Evolutionary conservation across 2,797 vertebrate genomes (phyloP).

Genomic region (Gymnoscopelus braueri): DNA sequence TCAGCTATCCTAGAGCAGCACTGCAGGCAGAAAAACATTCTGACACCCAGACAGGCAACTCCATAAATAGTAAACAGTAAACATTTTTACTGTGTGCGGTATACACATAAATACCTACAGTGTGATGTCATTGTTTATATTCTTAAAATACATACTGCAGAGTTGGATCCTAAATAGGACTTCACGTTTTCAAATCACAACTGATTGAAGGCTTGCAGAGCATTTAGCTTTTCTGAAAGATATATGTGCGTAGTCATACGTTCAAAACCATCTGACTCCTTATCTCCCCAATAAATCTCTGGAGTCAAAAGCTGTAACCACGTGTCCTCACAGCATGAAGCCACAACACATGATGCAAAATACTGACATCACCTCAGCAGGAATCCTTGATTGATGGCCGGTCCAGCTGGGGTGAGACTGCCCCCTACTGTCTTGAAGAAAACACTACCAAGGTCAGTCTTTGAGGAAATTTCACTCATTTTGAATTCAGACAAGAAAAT

Average conservation of each 20-base stretch:
- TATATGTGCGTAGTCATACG: constrained; percentile 21
- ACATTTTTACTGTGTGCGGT: constrained; percentile 53
- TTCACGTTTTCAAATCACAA: not conserved
- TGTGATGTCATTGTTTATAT: constrained; percentile 56
- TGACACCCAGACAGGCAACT: constrained; percentile 17
- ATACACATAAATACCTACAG: constrained; percentile 53
- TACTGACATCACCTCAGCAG: constrained; percentile 74
- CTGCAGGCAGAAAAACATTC: constrained; percentile 34
- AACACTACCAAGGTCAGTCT: constrained; percentile 65
- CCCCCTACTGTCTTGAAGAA: constrained; percentile 39
- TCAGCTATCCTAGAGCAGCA: constrained; percentile 53
- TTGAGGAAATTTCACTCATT: constrained; percentile 30
- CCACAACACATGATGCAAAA: constrained; percentile 74
- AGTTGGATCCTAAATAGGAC: not conserved
- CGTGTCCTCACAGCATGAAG: constrained; percentile 51
- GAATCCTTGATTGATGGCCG: constrained; percentile 69
- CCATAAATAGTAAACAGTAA: constrained; percentile 67
- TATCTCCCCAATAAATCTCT: constrained; percentile 43
- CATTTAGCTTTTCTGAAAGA: constrained; percentile 12
- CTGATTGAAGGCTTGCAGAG: not conserved
- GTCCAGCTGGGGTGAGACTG: constrained; percentile 41
- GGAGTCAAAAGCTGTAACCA: constrained; percentile 44
- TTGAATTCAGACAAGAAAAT: not conserved
- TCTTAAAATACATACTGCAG: constrained; percentile 18
- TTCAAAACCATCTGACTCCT: constrained; percentile 15